Base-by-base conservation (phyloP, 2,888 invertebrate species). In the Loripinus fragilis region DNA sequence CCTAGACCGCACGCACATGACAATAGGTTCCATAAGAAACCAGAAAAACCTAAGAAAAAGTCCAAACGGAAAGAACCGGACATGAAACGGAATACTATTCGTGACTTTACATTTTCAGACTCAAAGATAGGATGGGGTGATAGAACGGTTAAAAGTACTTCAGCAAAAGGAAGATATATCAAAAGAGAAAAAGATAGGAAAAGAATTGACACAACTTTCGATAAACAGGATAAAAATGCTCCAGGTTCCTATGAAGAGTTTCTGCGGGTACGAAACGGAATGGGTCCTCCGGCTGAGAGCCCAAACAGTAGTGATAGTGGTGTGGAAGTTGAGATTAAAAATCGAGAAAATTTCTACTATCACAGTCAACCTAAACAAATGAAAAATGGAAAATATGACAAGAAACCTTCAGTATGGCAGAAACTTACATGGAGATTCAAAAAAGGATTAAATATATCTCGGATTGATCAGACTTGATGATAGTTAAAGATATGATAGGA, bases 61-160 rank as follows among this genome's bases (percentile, higher is more conserved):
- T 55, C 71, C 17, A 23, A 60, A 15, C 38, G 30, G 12, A 69
- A 67, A 12, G 80, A 81, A 17, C 70, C 76, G 12, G 76, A 73
- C n/a, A 72, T 76, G 12, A 80, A 74, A 68, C 52, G 87, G 52
- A 86, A 81, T 52, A 86, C 87, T 45, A 86, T 87, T 30, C 76
- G 86, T 23, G 85, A 85, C 60, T 85, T 86, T 48, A 76, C 85
- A 33, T 87, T 81, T 69, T 81, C 86, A 8, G 86, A 87, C 52
- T 85, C 85, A 38, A 87, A 87, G 80, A 86, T 87, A 15, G 86
- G 86, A 5, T 78, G 82, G 78, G 87, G 85, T 48, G 86, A 87
- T 67, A 76, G 87, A 64, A 85, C 87, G 3, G 85, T 85, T 2
- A 85, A 81, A 69, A 87, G 87, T 73, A 87, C 87, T 0, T 86